These are phyloP conservation scores for Meriones psammophilus DNA, from an alignment of 2,797 vertebrate species.

Conservation along the genomic window DNA sequence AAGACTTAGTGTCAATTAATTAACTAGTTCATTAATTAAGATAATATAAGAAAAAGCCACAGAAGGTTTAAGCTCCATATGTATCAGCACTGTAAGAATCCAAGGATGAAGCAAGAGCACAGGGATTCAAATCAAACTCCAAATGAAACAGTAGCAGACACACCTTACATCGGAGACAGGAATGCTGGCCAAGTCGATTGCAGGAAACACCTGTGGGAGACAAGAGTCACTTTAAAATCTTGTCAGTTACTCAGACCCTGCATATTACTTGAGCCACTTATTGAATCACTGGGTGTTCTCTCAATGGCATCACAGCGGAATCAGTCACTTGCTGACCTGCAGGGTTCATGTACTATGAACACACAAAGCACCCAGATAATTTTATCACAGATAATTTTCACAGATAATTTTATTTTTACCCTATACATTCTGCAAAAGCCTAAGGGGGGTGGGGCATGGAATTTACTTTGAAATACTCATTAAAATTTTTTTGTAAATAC, in stretches of 20 bases:
- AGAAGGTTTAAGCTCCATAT: neutral
- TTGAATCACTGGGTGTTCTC: neutral
- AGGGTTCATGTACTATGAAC: slow-evolving; percentile 25
- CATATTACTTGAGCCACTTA: slow-evolving; percentile 22
- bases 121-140: neutral
- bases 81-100: neutral
- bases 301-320: neutral
- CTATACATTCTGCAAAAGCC: neutral
- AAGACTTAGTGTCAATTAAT: neutral
- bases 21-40: neutral
- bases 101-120: neutral
- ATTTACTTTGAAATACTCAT: neutral
- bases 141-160: neutral
- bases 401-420: slow-evolving; percentile 36
- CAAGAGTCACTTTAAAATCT: neutral
- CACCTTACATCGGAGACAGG: slow-evolving; percentile 98
- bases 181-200: slow-evolving; percentile 97
- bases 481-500: slow-evolving; percentile 24
- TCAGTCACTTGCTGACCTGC: neutral
- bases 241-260: neutral
- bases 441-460: neutral
- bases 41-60: neutral
- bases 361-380: neutral
- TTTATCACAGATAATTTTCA: no score
- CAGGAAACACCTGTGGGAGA: slow-evolving; percentile 94